Evolutionary conservation across 2,113 vertebrate genomes (phyloP).

Genomic region (Oophaga pumilio): DNA sequence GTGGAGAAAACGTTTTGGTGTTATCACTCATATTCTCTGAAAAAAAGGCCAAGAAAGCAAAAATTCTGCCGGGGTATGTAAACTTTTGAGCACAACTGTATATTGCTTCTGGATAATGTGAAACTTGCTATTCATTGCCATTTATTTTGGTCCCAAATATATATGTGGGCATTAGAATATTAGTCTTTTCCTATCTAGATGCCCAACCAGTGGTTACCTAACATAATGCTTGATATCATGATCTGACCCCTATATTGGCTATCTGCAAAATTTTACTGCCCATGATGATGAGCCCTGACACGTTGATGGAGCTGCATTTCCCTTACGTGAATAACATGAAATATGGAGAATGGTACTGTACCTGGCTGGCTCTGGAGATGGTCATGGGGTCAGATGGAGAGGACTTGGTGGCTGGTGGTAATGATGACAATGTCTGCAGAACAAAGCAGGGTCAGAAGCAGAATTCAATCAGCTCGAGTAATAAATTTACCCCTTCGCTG

Average conservation of each 20-base stretch:
- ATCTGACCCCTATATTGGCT: not conserved
- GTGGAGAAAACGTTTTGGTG: no score
- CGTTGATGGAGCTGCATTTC: conserved; percentile 40
- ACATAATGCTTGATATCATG: not conserved
- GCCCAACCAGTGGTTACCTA: not conserved
- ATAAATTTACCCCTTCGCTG: conserved; percentile 47
- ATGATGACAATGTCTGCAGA: conserved; percentile 91
- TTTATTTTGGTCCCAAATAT: not conserved
- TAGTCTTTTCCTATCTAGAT: not conserved
- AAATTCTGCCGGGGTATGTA: no score
- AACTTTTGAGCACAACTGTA: no score
- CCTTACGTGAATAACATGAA: conserved; percentile 41
- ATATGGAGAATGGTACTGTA: conserved; percentile 80
- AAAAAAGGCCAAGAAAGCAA: no score
- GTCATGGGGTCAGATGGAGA: conserved; percentile 91
- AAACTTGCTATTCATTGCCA: not conserved
- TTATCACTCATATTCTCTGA: no score
- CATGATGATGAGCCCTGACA: conserved; percentile 66
- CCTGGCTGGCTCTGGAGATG: conserved; percentile 90
- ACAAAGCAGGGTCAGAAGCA: conserved; percentile 90
- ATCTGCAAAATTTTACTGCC: conserved; percentile 9
- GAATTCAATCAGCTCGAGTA: conserved; percentile 80
- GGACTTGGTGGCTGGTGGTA: conserved; percentile 91
- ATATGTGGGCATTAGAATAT: no score
- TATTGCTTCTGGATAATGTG: no score